Evolutionary conservation across 2,888 invertebrate species (phyloP).

Genomic region (Drosophila melanosoma): DNA sequence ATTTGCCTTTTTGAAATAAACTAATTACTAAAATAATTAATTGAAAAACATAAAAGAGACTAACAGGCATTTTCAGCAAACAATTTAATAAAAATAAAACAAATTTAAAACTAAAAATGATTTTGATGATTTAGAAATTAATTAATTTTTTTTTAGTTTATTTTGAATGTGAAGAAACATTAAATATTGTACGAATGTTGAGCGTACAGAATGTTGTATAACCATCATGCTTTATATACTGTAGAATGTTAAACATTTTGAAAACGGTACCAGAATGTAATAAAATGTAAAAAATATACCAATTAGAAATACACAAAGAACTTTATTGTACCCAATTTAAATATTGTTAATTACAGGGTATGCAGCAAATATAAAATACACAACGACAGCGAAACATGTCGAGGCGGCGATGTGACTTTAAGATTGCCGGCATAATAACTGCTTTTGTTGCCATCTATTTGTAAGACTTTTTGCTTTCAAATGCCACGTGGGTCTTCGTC

Average conservation of each 20-base stretch:
- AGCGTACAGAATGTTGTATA: not conserved
- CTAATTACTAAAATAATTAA: not conserved
- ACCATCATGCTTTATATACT: too few species aligned
- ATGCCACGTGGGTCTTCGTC: constrained; percentile 17
- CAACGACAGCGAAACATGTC: constrained; percentile 26
- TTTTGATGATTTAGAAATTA: not conserved
- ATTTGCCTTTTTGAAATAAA: too few species aligned
- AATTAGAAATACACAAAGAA: not conserved
- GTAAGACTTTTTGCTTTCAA: constrained; percentile 41
- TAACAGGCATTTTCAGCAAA: not conserved
- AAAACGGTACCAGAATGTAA: not conserved
- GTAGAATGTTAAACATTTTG: not conserved
- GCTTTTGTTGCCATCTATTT: constrained; percentile 32
- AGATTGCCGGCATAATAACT: constrained; percentile 45
- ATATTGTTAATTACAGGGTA: constrained; percentile 19
- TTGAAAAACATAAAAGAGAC: not conserved
- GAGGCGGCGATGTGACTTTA: constrained; percentile 45
- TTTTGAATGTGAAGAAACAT: not conserved
- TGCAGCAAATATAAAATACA: constrained; percentile 30
- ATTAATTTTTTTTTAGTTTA: not conserved
- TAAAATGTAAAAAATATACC: not conserved
- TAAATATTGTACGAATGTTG: not conserved
- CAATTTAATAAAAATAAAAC: not conserved
- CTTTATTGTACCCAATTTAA: not conserved
- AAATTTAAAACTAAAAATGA: not conserved